Percentiles rank a stretch among this genome's conserved stretches.
These are phyloP conservation scores for Balaeniceps rex DNA, from an alignment of 2,113 vertebrate genomes.

Conservation along the genomic window DNA sequence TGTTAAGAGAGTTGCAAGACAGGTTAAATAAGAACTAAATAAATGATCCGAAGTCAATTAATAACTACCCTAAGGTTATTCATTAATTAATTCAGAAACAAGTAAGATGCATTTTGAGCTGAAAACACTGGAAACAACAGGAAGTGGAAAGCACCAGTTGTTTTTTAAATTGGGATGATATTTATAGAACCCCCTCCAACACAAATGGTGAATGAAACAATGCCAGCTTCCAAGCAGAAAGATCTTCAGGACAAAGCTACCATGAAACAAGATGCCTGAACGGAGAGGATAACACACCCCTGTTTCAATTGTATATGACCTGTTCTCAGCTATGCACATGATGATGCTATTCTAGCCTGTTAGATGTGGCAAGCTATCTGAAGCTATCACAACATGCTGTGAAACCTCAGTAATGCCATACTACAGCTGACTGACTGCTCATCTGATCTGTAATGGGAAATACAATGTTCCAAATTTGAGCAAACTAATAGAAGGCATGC, in stretches of 20 bases:
- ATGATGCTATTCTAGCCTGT: not conserved
- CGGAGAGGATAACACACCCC: not conserved
- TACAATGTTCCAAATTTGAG: not conserved
- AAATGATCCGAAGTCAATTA: not conserved
- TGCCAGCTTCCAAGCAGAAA: not conserved
- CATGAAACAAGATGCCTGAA: not conserved
- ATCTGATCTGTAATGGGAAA: not conserved
- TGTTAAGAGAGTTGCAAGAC: not conserved
- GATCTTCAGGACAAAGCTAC: not conserved
- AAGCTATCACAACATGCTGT: not conserved
- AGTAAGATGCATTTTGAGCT: not conserved
- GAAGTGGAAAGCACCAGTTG: not conserved
- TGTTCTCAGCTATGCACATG: not conserved
- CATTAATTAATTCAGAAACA: not conserved
- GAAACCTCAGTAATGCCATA: not conserved
- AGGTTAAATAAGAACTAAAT: not conserved
- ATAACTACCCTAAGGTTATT: not conserved
- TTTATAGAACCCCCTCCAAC: not conserved
- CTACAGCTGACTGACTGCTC: not conserved
- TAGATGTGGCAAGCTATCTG: not conserved
- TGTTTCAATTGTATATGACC: not conserved
- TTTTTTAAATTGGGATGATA: not conserved
- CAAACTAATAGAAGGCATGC: not conserved
- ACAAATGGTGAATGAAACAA: not conserved
- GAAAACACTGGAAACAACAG: not conserved